These are phyloP conservation scores for Peromyscus nudipes DNA, from an alignment of 2,797 vertebrate genomes.

Conservation along the genomic window DNA sequence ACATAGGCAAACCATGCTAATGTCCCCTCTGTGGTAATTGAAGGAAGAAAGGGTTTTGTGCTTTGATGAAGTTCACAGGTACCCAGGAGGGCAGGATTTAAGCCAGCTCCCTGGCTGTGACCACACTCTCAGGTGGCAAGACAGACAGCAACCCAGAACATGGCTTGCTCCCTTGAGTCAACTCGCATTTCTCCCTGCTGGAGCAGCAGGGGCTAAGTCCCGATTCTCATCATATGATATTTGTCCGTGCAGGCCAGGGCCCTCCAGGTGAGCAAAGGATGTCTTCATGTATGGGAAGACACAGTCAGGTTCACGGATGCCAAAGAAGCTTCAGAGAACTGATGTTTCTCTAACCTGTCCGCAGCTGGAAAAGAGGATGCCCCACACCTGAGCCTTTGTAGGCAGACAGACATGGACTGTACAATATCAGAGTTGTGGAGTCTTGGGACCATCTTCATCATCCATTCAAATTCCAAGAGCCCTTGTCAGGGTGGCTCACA, in stretches of 20 bases:
- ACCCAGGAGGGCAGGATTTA: neutral
- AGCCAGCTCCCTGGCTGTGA: neutral
- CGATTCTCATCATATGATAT: fast-evolving
- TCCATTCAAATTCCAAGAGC: neutral
- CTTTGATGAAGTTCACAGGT: neutral
- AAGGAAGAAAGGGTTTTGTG: neutral
- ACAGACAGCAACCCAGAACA: neutral
- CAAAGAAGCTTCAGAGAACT: neutral
- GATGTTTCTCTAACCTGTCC: fast-evolving
- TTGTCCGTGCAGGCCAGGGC: fast-evolving
- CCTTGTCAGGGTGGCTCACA: neutral
- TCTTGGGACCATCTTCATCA: neutral
- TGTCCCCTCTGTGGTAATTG: neutral
- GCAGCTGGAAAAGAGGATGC: neutral
- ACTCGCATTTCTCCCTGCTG: neutral
- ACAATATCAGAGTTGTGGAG: fast-evolving
- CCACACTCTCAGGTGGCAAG: neutral
- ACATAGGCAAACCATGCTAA: neutral
- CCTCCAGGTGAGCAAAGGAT: neutral
- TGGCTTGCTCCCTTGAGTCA: too few species aligned
- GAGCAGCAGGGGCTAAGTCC: neutral
- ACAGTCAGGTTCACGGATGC: neutral
- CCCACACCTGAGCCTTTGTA: neutral
- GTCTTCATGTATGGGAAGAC: neutral
- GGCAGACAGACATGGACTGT: neutral